Evolutionary conservation across 2,113 vertebrate genomes (phyloP).

Genomic region (Hippoglossus stenolepis): DNA sequence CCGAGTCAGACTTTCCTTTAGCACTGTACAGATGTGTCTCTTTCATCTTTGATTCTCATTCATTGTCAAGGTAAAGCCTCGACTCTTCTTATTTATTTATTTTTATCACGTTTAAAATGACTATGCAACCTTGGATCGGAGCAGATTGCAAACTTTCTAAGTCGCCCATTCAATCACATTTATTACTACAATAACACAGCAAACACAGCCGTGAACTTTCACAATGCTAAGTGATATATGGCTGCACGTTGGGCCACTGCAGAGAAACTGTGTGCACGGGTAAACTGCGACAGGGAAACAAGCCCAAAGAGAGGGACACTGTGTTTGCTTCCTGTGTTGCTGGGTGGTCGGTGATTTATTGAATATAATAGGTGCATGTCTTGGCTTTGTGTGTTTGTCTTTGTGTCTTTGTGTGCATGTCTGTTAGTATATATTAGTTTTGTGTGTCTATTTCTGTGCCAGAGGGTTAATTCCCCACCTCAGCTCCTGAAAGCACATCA

Average conservation of each 20-base stretch:
- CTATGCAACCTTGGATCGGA: conserved; percentile 60
- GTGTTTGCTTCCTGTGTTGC: conserved; percentile 22
- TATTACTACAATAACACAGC: conserved; percentile 57
- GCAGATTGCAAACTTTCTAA: conserved; percentile 51
- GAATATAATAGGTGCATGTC: conserved; percentile 31
- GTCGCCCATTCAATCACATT: conserved; percentile 55
- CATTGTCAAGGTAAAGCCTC: conserved; percentile 53
- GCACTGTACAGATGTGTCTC: not conserved
- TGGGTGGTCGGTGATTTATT: conserved; percentile 37
- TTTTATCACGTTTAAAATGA: conserved; percentile 68
- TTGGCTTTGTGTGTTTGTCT: conserved; percentile 12
- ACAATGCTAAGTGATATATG: conserved; percentile 54
- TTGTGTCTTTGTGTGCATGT: conserved; percentile 14
- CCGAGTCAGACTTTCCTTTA: not conserved
- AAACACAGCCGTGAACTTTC: conserved; percentile 63
- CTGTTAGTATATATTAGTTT: conserved; percentile 18
- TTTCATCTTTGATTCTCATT: conserved; percentile 48
- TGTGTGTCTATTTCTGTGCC: conserved; percentile 4
- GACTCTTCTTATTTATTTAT: conserved; percentile 7
- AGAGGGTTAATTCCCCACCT: conserved; percentile 38
- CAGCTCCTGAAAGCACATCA: conserved; percentile 34
- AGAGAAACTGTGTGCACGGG: conserved; percentile 13
- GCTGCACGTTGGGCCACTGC: conserved; percentile 15
- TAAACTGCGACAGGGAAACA: conserved; percentile 8
- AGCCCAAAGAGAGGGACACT: conserved; percentile 23